A percentile compares a stretch with the other conserved stretches of the same genome.
These are phyloP conservation scores for Microtus pennsylvanicus DNA, from an alignment of 2,113 vertebrate species.

Conservation along the genomic window DNA sequence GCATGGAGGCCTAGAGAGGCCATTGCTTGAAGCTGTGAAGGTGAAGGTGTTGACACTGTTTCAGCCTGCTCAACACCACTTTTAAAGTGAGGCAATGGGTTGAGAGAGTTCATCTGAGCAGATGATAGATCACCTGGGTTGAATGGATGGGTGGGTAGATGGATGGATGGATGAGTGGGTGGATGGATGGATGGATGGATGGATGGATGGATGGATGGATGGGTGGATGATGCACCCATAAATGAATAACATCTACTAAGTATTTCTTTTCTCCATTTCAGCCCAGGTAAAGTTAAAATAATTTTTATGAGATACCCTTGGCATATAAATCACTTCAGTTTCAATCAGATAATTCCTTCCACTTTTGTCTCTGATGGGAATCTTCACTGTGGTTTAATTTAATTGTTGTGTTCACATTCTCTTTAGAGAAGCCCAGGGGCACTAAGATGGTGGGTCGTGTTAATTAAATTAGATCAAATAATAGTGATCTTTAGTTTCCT, in stretches of 20 bases:
- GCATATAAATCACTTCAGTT: constrained; percentile 58
- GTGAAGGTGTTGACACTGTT: not conserved
- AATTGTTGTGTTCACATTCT: constrained; percentile 60
- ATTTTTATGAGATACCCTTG: constrained; percentile 58
- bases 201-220: not conserved
- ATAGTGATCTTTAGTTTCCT: constrained; percentile 77
- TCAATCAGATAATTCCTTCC: constrained; percentile 67
- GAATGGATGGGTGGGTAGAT: not conserved
- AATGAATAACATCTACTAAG: not conserved
- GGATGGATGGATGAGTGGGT: not conserved
- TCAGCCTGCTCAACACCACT: not conserved
- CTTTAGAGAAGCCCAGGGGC: constrained; percentile 43
- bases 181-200: not conserved
- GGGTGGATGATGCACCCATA: not conserved
- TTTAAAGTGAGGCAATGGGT: not conserved
- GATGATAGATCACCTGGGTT: not conserved
- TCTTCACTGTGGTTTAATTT: constrained; percentile 72
- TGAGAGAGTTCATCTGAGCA: not conserved
- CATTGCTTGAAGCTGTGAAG: too few relatives aligned
- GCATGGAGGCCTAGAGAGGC: not conserved
- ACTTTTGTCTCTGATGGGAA: constrained; percentile 67
- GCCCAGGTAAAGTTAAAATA: constrained; percentile 49
- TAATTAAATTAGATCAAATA: constrained; percentile 79
- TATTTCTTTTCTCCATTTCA: not conserved
- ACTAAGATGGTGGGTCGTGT: constrained; percentile 48